Evolutionary conservation across 2,888 invertebrate species (phyloP).

Genomic region (Anaspis maculata): DNA sequence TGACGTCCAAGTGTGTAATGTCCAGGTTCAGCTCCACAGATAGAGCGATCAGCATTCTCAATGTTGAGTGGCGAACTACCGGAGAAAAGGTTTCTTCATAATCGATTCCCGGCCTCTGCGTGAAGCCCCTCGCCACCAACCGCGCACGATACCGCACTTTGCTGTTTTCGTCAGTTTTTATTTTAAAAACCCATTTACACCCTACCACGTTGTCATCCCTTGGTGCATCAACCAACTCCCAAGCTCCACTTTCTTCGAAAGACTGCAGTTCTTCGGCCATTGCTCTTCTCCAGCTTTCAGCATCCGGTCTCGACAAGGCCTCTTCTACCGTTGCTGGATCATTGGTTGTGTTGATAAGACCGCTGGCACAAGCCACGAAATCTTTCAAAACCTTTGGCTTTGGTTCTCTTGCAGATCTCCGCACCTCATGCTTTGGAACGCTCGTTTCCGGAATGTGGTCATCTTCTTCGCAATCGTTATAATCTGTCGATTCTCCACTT

Average conservation of each 20-base stretch:
- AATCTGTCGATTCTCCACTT: neutral
- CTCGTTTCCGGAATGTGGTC: neutral
- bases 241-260: slow-evolving; percentile 26
- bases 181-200: slow-evolving; percentile 28
- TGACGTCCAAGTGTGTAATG: slow-evolving; percentile 16
- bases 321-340: slow-evolving; percentile 13
- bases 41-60: slow-evolving; percentile 20
- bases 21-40: slow-evolving; percentile 16
- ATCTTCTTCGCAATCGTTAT: neutral
- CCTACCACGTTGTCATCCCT: slow-evolving; percentile 18
- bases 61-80: slow-evolving; percentile 13
- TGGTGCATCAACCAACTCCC: slow-evolving; percentile 21
- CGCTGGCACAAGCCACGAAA: neutral
- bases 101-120: slow-evolving; percentile 19
- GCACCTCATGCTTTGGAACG: no score
- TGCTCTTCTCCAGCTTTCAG: slow-evolving; percentile 19
- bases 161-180: slow-evolving; percentile 19
- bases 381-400: neutral
- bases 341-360: neutral
- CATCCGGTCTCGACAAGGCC: slow-evolving; percentile 19
- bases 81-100: slow-evolving; percentile 22
- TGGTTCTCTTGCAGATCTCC: neutral
- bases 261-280: slow-evolving; percentile 24
- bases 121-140: slow-evolving; percentile 22
- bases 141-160: slow-evolving; percentile 19